phyloP scores from a whole-genome alignment of 2,888 invertebrate species.

The Endotricha flammealis region DNA sequence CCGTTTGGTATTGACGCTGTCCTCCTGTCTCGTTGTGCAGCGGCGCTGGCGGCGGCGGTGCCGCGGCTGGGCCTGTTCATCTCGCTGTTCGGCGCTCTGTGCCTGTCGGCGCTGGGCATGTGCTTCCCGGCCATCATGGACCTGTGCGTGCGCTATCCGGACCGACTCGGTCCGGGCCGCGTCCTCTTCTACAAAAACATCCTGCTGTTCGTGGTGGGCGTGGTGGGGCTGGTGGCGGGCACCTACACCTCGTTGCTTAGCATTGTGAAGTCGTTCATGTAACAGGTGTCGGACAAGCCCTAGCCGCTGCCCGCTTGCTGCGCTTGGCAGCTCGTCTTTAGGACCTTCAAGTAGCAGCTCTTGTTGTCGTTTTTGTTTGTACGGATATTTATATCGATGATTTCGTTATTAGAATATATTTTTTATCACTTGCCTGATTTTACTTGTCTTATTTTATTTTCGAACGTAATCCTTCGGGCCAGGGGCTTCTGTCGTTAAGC shows the following conservation, averaged over 20 bases:
- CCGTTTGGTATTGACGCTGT: too few relatives aligned
- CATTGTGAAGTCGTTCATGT: constrained; percentile 66
- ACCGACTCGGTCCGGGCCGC: constrained; percentile 62
- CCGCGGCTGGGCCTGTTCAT: constrained; percentile 90
- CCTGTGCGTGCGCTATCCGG: constrained; percentile 74
- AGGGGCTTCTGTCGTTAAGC: too few relatives aligned
- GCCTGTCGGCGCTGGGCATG: constrained; percentile 90
- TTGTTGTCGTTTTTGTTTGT: constrained; percentile 2
- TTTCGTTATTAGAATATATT: background rate
- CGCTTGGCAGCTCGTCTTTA: background rate
- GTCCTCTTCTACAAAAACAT: constrained; percentile 65
- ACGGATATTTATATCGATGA: background rate
- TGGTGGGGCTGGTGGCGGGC: constrained; percentile 81
- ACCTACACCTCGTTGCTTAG: constrained; percentile 80
- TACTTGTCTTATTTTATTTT: background rate
- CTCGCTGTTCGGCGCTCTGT: constrained; percentile 90
- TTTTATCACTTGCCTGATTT: background rate
- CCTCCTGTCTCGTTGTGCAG: constrained; percentile 78
- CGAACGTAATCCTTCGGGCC: too few relatives aligned
- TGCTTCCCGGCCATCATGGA: constrained; percentile 88
- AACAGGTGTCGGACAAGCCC: background rate
- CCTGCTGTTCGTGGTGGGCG: constrained; percentile 77
- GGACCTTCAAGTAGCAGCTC: too few relatives aligned
- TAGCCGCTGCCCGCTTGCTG: background rate
- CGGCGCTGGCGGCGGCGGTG: constrained; percentile 85